Evolutionary conservation across 2,113 vertebrate genomes (phyloP).

Genomic region (Sprattus sprattus): DNA sequence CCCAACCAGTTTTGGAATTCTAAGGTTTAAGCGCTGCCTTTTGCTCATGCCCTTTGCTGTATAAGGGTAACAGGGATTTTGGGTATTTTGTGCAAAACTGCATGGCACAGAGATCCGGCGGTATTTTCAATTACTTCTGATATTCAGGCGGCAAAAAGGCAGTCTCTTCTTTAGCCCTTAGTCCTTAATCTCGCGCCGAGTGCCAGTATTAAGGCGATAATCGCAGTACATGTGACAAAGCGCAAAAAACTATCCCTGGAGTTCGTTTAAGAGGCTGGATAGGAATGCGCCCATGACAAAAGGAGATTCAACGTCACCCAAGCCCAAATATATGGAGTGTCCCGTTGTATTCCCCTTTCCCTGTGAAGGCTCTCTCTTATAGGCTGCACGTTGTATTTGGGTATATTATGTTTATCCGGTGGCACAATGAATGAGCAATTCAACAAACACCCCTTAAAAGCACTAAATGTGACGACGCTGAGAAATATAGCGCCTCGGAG

Average conservation of each 20-base stretch:
- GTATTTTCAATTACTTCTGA: constrained; percentile 64
- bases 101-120: constrained; percentile 55
- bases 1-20: neutral
- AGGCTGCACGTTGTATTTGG: neutral
- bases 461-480: constrained; percentile 47
- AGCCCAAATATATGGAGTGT: constrained; percentile 34
- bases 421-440: neutral
- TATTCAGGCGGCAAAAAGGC: constrained; percentile 56
- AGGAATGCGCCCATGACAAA: constrained; percentile 46
- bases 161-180: constrained; percentile 50
- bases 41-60: constrained; percentile 54
- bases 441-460: constrained; percentile 32
- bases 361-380: neutral
- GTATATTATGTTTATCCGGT: neutral
- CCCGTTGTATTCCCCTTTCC: constrained; percentile 34
- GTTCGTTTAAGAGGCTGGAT: constrained; percentile 27
- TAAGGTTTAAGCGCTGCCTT: constrained; percentile 46
- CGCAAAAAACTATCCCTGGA: constrained; percentile 44
- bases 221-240: constrained; percentile 55
- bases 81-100: constrained; percentile 57
- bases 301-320: constrained; percentile 19
- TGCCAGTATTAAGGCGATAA: constrained; percentile 61
- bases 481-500: constrained; percentile 47
- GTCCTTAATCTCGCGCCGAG: constrained; percentile 58
- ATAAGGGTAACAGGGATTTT: constrained; percentile 60